Evolutionary conservation across 2,888 invertebrate species (phyloP).

Genomic region (Pecten maximus): DNA sequence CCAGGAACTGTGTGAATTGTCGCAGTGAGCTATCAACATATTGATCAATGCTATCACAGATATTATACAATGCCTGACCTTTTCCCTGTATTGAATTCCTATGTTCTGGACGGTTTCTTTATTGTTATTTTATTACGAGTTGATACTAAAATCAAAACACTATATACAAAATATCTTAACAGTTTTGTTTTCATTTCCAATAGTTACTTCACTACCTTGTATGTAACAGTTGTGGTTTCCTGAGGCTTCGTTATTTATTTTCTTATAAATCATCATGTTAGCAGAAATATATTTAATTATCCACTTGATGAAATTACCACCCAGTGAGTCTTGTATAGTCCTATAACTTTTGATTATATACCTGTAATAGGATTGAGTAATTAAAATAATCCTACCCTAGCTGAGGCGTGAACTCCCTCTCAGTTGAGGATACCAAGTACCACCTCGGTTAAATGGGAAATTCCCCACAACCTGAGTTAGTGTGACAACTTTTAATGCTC

Average conservation of each 20-base stretch:
- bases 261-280: no score
- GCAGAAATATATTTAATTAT: no score
- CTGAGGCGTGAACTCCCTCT: no score
- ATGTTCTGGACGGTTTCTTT: background rate
- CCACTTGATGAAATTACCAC: no score
- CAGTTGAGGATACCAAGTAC: no score
- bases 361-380: no score
- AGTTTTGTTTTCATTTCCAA: background rate
- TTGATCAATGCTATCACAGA: background rate
- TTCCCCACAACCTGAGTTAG: no score
- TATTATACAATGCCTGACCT: constrained; percentile 1
- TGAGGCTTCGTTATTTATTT: background rate
- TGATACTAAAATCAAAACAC: background rate
- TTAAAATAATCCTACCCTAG: no score
- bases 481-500: no score
- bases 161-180: background rate
- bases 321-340: no score
- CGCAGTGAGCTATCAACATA: background rate
- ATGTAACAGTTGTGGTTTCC: background rate
- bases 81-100: constrained; percentile 15
- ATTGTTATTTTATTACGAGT: constrained; percentile 12
- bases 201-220: background rate
- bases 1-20: constrained; percentile 7
- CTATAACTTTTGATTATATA: no score
- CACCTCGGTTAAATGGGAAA: no score